phyloP scores from a whole-genome alignment of 2,888 invertebrate species.

The Meliscaeva auricollis region DNA sequence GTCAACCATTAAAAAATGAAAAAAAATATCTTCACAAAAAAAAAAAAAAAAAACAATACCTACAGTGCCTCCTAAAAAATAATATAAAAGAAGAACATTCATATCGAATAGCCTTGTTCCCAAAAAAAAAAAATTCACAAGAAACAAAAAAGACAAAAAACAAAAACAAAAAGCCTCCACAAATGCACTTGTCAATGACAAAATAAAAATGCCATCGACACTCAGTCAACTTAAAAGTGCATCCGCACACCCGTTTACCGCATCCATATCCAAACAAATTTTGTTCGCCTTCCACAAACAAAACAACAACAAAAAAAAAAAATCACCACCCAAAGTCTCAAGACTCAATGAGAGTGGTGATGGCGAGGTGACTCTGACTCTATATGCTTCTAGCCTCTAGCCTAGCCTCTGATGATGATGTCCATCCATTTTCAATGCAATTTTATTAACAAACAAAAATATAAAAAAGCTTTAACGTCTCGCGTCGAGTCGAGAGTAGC shows the following conservation, averaged over 20 bases:
- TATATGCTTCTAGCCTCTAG: conserved; percentile 23
- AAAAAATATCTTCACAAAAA: conserved; percentile 22
- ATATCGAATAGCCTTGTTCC: conserved; percentile 59
- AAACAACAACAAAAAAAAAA: neutral
- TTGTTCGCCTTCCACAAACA: conserved; percentile 43
- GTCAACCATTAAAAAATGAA: neutral
- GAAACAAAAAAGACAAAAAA: conserved; percentile 8
- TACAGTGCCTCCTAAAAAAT: conserved; percentile 27
- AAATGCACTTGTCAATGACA: conserved; percentile 74
- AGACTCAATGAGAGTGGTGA: conserved; percentile 42
- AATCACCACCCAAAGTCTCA: conserved; percentile 35
- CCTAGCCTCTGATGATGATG: conserved; percentile 36
- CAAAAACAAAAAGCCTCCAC: conserved; percentile 52
- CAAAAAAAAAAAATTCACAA: conserved; percentile 42
- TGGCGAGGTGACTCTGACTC: conserved; percentile 18
- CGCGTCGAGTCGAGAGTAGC: conserved; percentile 27
- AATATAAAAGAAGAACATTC: conserved; percentile 23
- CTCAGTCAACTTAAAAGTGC: conserved; percentile 69
- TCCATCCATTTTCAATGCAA: conserved; percentile 50
- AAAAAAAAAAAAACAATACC: neutral
- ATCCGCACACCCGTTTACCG: conserved; percentile 55
- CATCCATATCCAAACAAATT: conserved; percentile 19
- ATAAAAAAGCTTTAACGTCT: conserved; percentile 48
- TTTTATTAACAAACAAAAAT: conserved; percentile 17
- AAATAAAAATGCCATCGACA: conserved; percentile 74